Base-by-base conservation (phyloP, 2,113 vertebrate species). In the Dendropsophus ebraccatus region DNA sequence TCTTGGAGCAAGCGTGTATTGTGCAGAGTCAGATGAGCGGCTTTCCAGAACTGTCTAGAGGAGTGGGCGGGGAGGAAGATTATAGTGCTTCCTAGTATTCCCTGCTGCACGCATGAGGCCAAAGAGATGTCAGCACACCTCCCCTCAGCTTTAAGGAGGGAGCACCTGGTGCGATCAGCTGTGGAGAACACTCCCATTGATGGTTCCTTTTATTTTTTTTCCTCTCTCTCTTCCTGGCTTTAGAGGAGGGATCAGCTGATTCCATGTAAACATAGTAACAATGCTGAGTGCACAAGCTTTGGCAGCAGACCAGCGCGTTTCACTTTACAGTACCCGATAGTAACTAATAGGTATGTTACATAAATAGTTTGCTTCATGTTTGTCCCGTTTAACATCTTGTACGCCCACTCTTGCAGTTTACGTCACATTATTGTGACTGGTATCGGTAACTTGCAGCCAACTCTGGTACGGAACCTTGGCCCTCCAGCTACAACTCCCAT, bases 11-110 rank as follows among this genome's bases (percentile, higher is more conserved):
- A n/a, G 19, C 54, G 30, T 25, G 76, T 4, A 16, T 25, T 73
- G 35, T 41, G 82, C 65, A 41, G 90, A 88, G 70, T 73, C 82
- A 92, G 93, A 93, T 92, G 92, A 93, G 93, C 92, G 91, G 91
- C 93, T 94, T 94, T 94, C 94, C 93, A 94, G 93, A 94, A 93
- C 91, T 93, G 92, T 93, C 93, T 93, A 90, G 89, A 91, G 17
- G 13, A 92, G 93, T 92, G 92, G 92, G 93, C 90, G 93, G 89
- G 88, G 90, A 91, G 89, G 41, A 49, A 88, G n/a, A n/a, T n/a
- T n/a, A n/a, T n/a, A n/a, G n/a, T n/a, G n/a, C 67, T 88, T 83
- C 82, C 62, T 73, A 41, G 78, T 56, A 25, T 88, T 58, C 19
- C 74, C 80, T 82, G 74, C 67, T 9, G 84, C 88, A 88, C 72